Conservation (phyloP, 2,888 invertebrate species). For the Amphipyra berbera region DNA sequence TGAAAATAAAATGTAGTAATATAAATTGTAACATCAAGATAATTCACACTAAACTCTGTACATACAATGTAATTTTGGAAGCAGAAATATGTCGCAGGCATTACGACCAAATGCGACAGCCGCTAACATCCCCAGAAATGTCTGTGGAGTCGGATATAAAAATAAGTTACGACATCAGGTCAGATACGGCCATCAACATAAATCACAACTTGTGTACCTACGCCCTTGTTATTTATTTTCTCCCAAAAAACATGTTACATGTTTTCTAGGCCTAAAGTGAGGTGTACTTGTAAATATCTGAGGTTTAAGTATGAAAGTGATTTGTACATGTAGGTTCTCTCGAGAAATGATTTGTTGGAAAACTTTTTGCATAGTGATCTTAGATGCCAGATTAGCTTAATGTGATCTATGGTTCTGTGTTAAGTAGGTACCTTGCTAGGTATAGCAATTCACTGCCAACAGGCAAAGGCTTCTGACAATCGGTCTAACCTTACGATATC, state of each 20-base stretch:
- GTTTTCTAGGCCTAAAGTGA: conserved; percentile 6
- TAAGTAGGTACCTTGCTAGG: no score
- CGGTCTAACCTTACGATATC: no score
- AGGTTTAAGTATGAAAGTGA: background rate
- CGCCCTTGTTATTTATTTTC: conserved; percentile 62
- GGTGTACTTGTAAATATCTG: background rate
- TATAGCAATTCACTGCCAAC: no score
- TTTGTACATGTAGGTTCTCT: background rate
- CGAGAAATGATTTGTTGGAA: background rate
- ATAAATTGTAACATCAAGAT: conserved; percentile 2
- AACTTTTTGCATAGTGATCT: background rate
- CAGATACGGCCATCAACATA: conserved; percentile 66
- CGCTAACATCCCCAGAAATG: conserved; percentile 57
- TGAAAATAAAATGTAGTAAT: background rate
- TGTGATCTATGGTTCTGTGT: no score
- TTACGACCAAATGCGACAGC: conserved; percentile 55
- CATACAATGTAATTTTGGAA: conserved; percentile 41
- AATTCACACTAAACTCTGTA: conserved; percentile 17
- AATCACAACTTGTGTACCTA: conserved; percentile 64
- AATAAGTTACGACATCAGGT: conserved; percentile 67
- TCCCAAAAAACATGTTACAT: conserved; percentile 47
- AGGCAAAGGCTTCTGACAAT: no score
- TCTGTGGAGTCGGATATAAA: conserved; percentile 62
- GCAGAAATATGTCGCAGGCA: conserved; percentile 45
- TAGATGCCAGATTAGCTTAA: background rate